phyloP scores from a whole-genome alignment of 2,888 invertebrate genomes.

The Phortica magna region DNA sequence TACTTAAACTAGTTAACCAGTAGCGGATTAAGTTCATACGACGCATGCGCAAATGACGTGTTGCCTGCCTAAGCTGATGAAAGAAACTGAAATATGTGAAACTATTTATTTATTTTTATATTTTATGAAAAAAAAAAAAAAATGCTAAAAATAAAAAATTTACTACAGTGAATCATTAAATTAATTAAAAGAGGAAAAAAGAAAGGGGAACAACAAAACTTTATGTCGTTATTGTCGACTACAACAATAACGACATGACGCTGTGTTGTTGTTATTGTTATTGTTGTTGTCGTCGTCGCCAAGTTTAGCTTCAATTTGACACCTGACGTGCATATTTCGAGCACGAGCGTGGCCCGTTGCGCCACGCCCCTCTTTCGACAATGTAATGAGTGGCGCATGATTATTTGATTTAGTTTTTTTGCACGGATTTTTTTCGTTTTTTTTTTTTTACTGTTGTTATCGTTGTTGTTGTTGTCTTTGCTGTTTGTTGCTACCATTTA shows the following conservation, averaged over 20 bases:
- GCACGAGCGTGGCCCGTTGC: not conserved
- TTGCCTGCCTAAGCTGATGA: too few species aligned
- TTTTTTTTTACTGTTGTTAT: conserved; percentile 35
- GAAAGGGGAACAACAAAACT: not conserved
- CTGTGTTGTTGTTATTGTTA: not conserved
- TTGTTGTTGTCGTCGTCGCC: not conserved
- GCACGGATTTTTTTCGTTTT: not conserved
- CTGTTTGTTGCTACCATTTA: conserved; percentile 37
- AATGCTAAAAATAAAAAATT: too few species aligned
- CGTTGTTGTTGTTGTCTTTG: conserved; percentile 37
- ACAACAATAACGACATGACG: too few species aligned
- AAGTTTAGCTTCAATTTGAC: not conserved
- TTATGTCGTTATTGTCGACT: not conserved
- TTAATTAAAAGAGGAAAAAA: too few species aligned
- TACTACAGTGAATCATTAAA: too few species aligned
- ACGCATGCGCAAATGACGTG: not conserved
- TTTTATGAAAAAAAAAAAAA: too few species aligned
- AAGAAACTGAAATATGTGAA: too few species aligned
- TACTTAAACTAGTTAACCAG: conserved; percentile 16
- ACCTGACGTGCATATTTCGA: not conserved
- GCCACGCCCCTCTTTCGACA: not conserved
- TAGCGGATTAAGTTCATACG: not conserved
- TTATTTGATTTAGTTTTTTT: conserved; percentile 36
- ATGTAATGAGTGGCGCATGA: conserved; percentile 27
- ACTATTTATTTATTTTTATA: too few species aligned